These are phyloP conservation scores for Arrhamphus sclerolepis DNA, from an alignment of 2,797 vertebrate genomes.

Conservation along the genomic window DNA sequence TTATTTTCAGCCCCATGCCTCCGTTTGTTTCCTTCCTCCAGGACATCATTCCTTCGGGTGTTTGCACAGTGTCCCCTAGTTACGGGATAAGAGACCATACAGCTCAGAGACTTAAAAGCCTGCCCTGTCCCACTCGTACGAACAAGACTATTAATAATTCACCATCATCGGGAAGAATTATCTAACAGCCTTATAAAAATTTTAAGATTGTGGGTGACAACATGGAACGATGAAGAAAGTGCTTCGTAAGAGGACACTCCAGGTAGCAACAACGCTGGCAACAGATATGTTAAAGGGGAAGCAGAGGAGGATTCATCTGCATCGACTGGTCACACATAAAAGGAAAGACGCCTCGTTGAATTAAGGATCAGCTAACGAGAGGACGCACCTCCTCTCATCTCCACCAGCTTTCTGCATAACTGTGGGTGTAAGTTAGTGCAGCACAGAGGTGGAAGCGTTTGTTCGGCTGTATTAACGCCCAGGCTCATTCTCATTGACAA, in stretches of 20 bases:
- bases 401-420: constrained; percentile 12
- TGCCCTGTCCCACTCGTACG: constrained; percentile 76
- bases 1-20: constrained; percentile 69
- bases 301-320: constrained; percentile 16
- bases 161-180: constrained; percentile 80
- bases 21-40: constrained; percentile 57
- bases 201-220: constrained; percentile 78
- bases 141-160: constrained; percentile 84
- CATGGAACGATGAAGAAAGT: constrained; percentile 67
- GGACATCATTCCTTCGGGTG: constrained; percentile 82
- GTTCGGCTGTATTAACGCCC: constrained; percentile 75
- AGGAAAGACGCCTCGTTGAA: constrained; percentile 40
- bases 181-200: constrained; percentile 82
- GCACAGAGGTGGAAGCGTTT: constrained; percentile 69
- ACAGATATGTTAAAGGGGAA: constrained; percentile 52
- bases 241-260: constrained; percentile 65
- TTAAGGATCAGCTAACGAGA: constrained; percentile 40
- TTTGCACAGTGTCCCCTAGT: constrained; percentile 82
- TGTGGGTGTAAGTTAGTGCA: constrained; percentile 32
- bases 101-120: constrained; percentile 81
- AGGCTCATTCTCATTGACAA: constrained; percentile 76
- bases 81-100: constrained; percentile 76
- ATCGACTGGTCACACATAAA: constrained; percentile 32
- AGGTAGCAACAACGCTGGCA: constrained; percentile 60
- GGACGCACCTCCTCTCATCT: constrained; percentile 30